These are phyloP conservation scores for Myrmecobius fasciatus DNA, from an alignment of 2,113 vertebrate species.

Conservation along the genomic window DNA sequence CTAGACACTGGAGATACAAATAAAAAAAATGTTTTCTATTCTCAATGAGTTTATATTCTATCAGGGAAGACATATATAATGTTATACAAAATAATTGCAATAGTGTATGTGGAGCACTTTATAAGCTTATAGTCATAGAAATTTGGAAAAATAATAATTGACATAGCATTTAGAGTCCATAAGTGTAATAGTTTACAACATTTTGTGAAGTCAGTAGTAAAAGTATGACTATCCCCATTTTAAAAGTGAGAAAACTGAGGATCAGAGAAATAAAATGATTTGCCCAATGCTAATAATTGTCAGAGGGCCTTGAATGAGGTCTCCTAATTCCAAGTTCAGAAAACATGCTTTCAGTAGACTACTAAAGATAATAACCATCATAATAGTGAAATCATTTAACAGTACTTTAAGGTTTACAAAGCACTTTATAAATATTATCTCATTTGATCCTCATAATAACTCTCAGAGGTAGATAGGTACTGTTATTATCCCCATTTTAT, in stretches of 20 bases:
- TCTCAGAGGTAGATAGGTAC: not conserved
- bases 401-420: not conserved
- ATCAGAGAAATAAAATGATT: not conserved
- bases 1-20: not conserved
- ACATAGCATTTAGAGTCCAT: not conserved
- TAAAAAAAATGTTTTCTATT: not conserved
- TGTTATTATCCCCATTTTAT: not conserved
- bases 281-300: not conserved
- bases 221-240: not conserved
- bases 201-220: not conserved
- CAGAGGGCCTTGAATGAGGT: not conserved
- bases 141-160: not conserved
- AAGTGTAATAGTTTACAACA: not conserved
- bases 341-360: not conserved
- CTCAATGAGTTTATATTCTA: not conserved
- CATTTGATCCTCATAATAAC: not conserved
- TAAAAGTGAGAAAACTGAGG: not conserved
- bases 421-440: not conserved
- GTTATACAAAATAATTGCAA: not conserved
- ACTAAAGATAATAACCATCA: not conserved
- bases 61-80: not conserved
- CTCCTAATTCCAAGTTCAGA: not conserved
- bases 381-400: not conserved
- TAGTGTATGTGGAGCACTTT: not conserved
- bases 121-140: not conserved